Evolutionary conservation across 2,888 invertebrate genomes (phyloP), one percentile per base, ranked within the genome.

Genomic region (Drosophila borealis): DNA sequence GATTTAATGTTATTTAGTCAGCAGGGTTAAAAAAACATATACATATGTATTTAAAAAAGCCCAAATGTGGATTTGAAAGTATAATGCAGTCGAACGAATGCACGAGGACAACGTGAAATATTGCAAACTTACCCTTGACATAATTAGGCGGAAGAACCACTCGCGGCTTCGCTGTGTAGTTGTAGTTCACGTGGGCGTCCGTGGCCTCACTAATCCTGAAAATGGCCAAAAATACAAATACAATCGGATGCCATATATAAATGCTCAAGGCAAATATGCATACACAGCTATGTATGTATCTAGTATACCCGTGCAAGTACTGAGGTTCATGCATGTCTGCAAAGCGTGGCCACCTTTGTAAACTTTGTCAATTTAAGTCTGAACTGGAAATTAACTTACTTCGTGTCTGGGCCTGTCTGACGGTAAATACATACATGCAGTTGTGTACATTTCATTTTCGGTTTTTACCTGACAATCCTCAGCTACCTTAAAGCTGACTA

Each of bases 71-170:
- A 29, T 29, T 29, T 29, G 8, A 8, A 29, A 2, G 37, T 39
- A 11, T 1, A 39, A 68, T 46, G 46, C 45, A 63, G 55, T 39
- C 21, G 17, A 17, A 17, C 11, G n/a, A 39, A 49, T 19, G 37
- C n/a, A 48, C 17, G 17, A 17, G 17, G 17, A 17, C 2, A 17
- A 17, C 17, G 17, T 17, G 19, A 41, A 56, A 42, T 48, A 50
- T 42, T 55, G 44, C 48, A 48, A 64, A 85, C 91, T 89, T 93
- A 96, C 96, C 96, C 95, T 96, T 96, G 66, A 96, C 94, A 93
- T 96, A 96, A 92, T 94, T 94, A 89, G 95, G 95, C 37, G 96
- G 96, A 77, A 95, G 92, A 73, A 96, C 95, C 65, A 95, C 95
- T 81, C 95, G 93, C 13, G 95, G 95, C 90, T 94, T 94, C 72